Conservation (phyloP, 1,140 invertebrate species). For the Pseudomyrmex dendroicus region DNA sequence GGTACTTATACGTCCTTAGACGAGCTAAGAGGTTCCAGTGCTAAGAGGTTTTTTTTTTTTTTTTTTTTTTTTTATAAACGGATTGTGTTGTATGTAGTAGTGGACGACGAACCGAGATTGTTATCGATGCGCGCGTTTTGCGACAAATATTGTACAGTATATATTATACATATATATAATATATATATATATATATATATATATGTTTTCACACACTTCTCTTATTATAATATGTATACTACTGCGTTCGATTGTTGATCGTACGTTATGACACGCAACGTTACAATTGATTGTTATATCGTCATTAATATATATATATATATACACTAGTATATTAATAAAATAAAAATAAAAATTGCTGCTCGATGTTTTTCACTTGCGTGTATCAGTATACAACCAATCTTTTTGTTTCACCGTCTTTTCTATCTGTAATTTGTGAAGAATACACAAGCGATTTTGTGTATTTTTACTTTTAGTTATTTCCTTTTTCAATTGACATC, state of each 20-base stretch:
- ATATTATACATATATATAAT: conserved; percentile 6
- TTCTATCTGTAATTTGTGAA: too few species aligned
- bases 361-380: too few species aligned
- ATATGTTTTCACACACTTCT: conserved; percentile 29
- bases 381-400: too few species aligned
- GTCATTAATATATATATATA: neutral
- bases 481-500: too few species aligned
- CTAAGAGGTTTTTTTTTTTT: conserved; percentile 6
- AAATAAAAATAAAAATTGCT: too few species aligned
- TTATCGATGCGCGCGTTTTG: neutral
- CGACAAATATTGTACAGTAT: conserved; percentile 47
- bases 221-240: conserved; percentile 11
- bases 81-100: neutral
- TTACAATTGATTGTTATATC: conserved; percentile 51
- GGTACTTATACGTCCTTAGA: conserved; percentile 40
- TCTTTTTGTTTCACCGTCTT: too few species aligned
- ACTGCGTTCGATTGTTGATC: conserved; percentile 49
- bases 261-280: conserved; percentile 51
- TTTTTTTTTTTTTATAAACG: conserved; percentile 42
- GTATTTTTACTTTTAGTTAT: too few species aligned
- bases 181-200: conserved; percentile 11
- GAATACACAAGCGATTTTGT: too few species aligned
- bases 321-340: too few species aligned
- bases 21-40: conserved; percentile 34
- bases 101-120: neutral